Conservation (phyloP, 2,888 invertebrate species). For the Fabriciana adippe region DNA sequence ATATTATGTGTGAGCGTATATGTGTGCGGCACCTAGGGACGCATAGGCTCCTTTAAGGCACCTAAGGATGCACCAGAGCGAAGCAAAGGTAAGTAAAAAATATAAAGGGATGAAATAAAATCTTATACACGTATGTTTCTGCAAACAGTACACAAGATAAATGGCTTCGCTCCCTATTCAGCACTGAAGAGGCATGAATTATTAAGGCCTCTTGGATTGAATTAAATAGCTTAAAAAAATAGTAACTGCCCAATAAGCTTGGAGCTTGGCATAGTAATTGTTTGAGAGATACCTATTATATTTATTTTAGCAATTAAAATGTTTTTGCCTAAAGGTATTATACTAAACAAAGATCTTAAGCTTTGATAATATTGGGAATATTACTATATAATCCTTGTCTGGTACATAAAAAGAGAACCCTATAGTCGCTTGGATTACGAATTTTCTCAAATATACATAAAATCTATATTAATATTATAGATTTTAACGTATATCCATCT, state of each 20-base stretch:
- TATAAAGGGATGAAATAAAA: slow-evolving; percentile 6
- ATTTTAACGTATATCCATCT: too few relatives aligned
- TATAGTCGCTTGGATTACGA: too few relatives aligned
- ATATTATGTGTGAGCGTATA: not conserved
- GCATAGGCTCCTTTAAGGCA: not conserved
- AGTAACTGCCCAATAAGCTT: slow-evolving; percentile 4
- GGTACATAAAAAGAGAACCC: too few relatives aligned
- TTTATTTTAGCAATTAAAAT: too few relatives aligned
- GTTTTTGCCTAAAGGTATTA: too few relatives aligned
- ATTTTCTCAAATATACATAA: too few relatives aligned
- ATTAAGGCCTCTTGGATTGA: slow-evolving; percentile 30
- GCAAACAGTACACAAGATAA: slow-evolving; percentile 22
- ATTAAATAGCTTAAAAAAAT: slow-evolving; percentile 33
- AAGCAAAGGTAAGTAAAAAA: slow-evolving; percentile 2
- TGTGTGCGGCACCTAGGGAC: not conserved
- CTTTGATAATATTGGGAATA: too few relatives aligned
- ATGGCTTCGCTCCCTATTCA: slow-evolving; percentile 26
- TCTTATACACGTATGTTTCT: slow-evolving; percentile 5
- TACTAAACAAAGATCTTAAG: too few relatives aligned
- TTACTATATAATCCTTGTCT: too few relatives aligned
- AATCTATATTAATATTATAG: too few relatives aligned
- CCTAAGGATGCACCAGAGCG: not conserved
- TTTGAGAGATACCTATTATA: not conserved
- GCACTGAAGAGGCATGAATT: slow-evolving; percentile 31
- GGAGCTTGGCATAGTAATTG: slow-evolving; percentile 7